Evolutionary conservation across 2,888 invertebrate genomes (phyloP), one percentile per base, ranked within the genome.

Genomic region (Elysia crispata): DNA sequence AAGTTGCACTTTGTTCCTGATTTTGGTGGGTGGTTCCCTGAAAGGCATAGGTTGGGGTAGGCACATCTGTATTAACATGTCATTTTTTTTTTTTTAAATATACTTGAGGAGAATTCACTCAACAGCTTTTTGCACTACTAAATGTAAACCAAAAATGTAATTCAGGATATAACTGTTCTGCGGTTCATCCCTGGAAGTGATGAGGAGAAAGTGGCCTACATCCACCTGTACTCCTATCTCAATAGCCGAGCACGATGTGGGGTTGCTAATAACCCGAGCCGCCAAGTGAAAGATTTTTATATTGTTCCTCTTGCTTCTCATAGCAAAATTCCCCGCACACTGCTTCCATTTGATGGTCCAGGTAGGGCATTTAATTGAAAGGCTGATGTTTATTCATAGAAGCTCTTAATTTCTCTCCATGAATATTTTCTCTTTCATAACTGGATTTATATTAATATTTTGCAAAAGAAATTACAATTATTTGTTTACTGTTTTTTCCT

Each of bases 271-370:
- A 95, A 95, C 78, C 82, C 84, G 15, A 86, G 87, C 31, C 95
- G 95, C 84, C 94, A 95, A 81, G 95, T 98, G 76, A 98, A 98
- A 92, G 98, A 98, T 92, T 96, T 98, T 91, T 98, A 98, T 92
- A 95, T 98, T 83, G 94, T 97, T 88, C 98, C 98, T 0, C 93
- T 98, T 83, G 95, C 96, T 0, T 95, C 95, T 1, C 82, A 95
- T 94, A 88, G 95, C 94, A 86, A 94, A 94, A 72, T 94, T 96
- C 89, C 97, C 95, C 1, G 92, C 20, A 89, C 90, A 8, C 85
- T 93, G 1, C 83, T 90, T 54, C 93, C 93, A 0, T 92, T 93
- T 86, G 95, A 94, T 84, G 95, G 95, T 15, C 95, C 96, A 28
- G 96, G 96, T 93, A 86, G 72, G 41, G 3, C 41, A 41, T 3